A percentile compares a stretch with the other conserved stretches of the same genome.
Evolutionary conservation across 2,113 vertebrate species (phyloP).

Genomic region (Actenoides lindsayi): DNA sequence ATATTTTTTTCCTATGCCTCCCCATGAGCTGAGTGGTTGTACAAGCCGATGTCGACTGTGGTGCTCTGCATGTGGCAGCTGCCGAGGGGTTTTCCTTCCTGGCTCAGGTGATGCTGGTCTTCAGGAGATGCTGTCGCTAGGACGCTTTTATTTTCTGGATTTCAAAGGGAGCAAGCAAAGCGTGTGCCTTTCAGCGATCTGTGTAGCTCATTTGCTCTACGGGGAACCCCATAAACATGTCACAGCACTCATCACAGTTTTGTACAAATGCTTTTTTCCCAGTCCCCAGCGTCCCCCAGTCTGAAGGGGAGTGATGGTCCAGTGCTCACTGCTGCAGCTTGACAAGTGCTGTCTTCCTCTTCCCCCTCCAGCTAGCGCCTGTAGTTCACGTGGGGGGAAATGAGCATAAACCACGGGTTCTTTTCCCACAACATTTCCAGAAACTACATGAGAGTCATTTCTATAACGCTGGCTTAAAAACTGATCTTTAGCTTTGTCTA

Average conservation of each 20-base stretch:
- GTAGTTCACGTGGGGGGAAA: fast-evolving
- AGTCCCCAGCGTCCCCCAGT: fast-evolving
- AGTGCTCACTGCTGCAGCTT: fast-evolving
- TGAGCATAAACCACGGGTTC: fast-evolving
- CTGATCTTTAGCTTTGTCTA: neutral
- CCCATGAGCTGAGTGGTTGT: neutral
- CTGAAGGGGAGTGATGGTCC: neutral
- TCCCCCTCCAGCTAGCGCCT: fast-evolving
- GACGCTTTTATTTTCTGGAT: neutral
- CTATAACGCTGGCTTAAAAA: fast-evolving
- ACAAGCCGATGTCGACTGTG: neutral
- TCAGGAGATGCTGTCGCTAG: neutral
- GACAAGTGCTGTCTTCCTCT: fast-evolving
- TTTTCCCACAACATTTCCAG: fast-evolving
- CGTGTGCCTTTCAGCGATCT: neutral
- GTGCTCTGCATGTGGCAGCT: neutral
- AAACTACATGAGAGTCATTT: neutral
- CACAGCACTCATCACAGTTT: neutral
- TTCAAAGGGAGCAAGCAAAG: neutral
- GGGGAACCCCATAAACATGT: neutral
- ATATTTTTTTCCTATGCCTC: no score
- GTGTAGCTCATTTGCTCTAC: neutral
- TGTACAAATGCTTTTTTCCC: neutral
- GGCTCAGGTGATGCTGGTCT: no score
- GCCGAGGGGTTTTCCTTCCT: neutral